phyloP scores from a whole-genome alignment of 2,888 invertebrate genomes.

The Galerucella nymphaeae region DNA sequence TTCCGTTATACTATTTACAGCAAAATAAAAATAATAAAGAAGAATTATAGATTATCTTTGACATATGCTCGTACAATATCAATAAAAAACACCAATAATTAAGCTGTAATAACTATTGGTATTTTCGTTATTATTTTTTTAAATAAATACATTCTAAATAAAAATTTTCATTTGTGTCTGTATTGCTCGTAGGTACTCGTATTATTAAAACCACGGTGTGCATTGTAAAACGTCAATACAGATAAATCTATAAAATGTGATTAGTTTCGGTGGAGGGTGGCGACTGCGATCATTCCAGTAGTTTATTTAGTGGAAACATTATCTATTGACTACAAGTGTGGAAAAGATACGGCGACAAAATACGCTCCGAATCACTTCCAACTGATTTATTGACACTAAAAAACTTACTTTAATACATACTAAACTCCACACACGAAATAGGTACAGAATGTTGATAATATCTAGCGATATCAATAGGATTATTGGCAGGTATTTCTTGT shows the following conservation, averaged over 20 bases:
- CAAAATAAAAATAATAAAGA: no score
- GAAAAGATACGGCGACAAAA: slow-evolving; percentile 35
- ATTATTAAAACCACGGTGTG: neutral
- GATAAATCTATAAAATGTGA: slow-evolving; percentile 25
- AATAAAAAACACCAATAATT: no score
- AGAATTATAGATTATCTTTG: no score
- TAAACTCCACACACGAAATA: slow-evolving; percentile 1
- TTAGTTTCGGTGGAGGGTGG: slow-evolving; percentile 35
- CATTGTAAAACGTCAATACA: neutral
- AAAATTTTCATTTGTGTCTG: no score
- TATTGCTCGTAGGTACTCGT: neutral
- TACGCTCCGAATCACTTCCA: slow-evolving; percentile 11
- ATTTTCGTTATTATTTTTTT: no score
- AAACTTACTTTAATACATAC: slow-evolving; percentile 24
- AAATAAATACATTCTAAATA: no score
- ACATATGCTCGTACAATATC: no score
- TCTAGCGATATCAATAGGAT: neutral
- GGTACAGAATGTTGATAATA: neutral
- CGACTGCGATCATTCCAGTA: slow-evolving; percentile 36
- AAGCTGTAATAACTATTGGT: no score
- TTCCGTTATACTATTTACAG: no score
- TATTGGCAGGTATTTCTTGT: neutral
- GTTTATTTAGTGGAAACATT: slow-evolving; percentile 49
- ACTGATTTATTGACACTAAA: slow-evolving; percentile 24
- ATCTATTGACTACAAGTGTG: slow-evolving; percentile 44